Conservation (phyloP, 2,888 invertebrate genomes). For the Caenorhabditis plicata region DNA sequence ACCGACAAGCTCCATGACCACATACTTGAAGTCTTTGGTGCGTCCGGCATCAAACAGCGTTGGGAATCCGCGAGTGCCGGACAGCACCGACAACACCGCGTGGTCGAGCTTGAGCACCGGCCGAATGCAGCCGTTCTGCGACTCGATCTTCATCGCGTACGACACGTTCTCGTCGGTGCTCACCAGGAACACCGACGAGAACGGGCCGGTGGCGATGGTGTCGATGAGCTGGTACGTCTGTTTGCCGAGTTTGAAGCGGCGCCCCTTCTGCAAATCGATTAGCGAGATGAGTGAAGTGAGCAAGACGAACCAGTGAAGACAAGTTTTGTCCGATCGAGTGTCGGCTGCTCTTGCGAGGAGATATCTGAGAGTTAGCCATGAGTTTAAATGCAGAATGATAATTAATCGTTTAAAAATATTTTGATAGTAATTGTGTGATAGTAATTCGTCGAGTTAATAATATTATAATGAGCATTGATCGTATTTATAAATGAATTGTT, state of each 20-base stretch:
- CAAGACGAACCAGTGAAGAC: no score
- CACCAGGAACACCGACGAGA: constrained; percentile 28
- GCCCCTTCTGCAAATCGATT: constrained; percentile 8
- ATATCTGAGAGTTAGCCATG: no score
- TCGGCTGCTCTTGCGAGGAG: no score
- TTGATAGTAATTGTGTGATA: no score
- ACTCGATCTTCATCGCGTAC: constrained; percentile 33
- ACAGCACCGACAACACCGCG: constrained; percentile 14
- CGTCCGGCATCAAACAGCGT: constrained; percentile 36
- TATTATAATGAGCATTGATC: no score
- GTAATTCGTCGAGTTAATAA: no score
- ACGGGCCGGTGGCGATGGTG: constrained; percentile 23
- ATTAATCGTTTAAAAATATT: no score
- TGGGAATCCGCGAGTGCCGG: constrained; percentile 18
- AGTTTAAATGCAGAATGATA: no score
- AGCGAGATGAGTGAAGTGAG: no score
- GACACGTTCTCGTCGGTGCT: constrained; percentile 20
- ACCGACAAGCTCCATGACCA: constrained; percentile 50
- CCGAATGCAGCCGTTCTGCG: constrained; percentile 18
- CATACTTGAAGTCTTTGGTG: constrained; percentile 43
- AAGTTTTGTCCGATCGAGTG: no score
- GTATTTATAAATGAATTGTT: no score
- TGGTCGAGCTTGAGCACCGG: constrained; percentile 32
- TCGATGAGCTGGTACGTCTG: constrained; percentile 18
- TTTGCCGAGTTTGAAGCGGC: constrained; percentile 1